Conservation (phyloP, 2,113 vertebrate genomes). For the Rhizomys pruinosus region DNA sequence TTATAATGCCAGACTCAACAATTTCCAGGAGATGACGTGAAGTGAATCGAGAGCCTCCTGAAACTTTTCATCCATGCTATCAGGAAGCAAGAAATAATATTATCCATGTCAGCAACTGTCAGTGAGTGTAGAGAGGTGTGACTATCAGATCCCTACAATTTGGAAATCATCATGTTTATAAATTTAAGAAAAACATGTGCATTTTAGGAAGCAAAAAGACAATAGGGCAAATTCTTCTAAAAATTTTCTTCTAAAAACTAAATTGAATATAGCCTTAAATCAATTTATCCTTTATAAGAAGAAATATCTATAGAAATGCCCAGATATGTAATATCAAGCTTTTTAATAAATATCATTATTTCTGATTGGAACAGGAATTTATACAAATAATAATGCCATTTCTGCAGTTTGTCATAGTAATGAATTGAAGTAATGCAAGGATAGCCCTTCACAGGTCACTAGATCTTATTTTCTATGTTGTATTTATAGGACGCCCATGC, state of each 20-base stretch:
- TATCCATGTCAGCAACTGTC: background rate
- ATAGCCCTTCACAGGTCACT: background rate
- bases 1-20: background rate
- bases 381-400: background rate
- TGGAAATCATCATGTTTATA: background rate
- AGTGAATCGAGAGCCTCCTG: background rate
- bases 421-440: background rate
- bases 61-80: background rate
- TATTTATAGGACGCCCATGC: background rate
- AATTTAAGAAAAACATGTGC: background rate
- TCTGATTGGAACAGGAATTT: background rate
- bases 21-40: background rate
- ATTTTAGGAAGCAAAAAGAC: background rate
- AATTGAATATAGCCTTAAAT: background rate
- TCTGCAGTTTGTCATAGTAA: background rate
- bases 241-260: background rate
- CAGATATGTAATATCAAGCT: background rate
- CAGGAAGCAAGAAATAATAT: background rate
- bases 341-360: background rate
- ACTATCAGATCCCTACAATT: background rate
- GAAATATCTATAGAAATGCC: background rate
- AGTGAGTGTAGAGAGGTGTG: accelerated
- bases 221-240: background rate
- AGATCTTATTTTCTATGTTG: background rate
- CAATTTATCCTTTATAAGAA: background rate